A percentile compares a stretch with the other conserved stretches of the same genome.
Evolutionary conservation across 2,888 invertebrate genomes (phyloP).

Genomic region (Ferrisia virgata): DNA sequence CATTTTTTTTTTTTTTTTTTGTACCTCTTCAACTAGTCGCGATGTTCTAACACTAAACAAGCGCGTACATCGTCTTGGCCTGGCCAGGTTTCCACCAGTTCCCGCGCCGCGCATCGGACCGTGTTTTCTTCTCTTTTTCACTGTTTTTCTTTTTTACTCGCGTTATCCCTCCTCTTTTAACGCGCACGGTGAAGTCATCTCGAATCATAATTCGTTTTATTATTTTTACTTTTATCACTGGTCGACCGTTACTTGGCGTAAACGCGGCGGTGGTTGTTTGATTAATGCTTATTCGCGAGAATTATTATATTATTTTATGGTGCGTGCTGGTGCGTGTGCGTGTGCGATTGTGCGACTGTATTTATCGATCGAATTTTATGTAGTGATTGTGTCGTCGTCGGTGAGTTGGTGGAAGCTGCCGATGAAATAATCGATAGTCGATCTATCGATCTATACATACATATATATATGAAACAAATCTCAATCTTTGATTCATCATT

Average conservation of each 20-base stretch:
- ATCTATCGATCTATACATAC: background rate
- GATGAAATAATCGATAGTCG: no score
- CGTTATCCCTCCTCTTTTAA: background rate
- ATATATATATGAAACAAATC: background rate
- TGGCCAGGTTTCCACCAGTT: background rate
- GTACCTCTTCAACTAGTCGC: slow-evolving; percentile 24
- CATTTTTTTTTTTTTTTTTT: slow-evolving; percentile 40
- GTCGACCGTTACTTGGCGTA: slow-evolving; percentile 25
- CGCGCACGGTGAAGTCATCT: slow-evolving; percentile 7
- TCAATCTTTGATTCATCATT: background rate
- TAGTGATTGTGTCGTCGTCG: background rate
- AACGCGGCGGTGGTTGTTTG: background rate
- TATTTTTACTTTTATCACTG: slow-evolving; percentile 37
- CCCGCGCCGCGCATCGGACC: background rate
- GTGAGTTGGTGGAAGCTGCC: background rate
- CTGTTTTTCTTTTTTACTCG: slow-evolving; percentile 20
- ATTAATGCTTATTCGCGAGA: background rate
- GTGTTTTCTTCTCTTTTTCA: slow-evolving; percentile 39
- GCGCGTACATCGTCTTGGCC: background rate
- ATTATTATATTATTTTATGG: background rate
- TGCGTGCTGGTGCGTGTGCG: background rate
- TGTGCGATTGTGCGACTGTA: background rate
- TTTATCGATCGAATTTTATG: background rate
- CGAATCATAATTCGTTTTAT: slow-evolving; percentile 25
- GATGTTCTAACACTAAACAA: background rate